Percentiles rank a stretch among this genome's conserved stretches.
Conservation (phyloP, 2,888 invertebrate species). For the Penaeus monodon region DNA sequence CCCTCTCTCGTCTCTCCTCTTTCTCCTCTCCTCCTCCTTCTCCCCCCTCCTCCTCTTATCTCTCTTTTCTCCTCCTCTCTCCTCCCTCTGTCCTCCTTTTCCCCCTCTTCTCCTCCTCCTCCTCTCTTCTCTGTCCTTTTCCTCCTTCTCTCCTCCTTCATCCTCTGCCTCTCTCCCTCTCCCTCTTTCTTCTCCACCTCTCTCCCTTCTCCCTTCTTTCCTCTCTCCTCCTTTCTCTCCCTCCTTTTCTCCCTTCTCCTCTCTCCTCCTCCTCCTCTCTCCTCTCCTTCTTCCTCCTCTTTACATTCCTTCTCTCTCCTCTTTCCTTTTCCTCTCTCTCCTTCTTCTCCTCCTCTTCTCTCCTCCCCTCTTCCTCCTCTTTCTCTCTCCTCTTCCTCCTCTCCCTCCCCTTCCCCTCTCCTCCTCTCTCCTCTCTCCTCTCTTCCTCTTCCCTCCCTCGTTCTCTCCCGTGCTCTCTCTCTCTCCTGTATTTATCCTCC, state of each 20-base stretch:
- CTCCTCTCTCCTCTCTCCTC: background rate
- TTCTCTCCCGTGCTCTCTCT: too few species aligned
- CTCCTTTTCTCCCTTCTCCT: background rate
- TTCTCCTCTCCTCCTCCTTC: too few species aligned
- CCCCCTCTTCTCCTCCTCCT: too few species aligned
- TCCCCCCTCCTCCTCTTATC: too few species aligned
- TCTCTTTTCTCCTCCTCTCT: too few species aligned
- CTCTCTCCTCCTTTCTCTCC: background rate
- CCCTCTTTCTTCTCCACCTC: background rate
- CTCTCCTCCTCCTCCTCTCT: background rate
- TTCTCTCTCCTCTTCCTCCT: background rate
- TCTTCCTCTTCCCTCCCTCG: background rate
- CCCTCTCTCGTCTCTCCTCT: too few species aligned
- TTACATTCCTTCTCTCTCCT: too few species aligned
- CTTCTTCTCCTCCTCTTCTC: too few species aligned
- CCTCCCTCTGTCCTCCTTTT: too few species aligned
- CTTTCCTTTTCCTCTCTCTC: background rate
- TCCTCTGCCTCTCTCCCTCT: background rate
- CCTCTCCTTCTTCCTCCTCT: background rate
- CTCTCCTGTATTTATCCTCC: too few species aligned
- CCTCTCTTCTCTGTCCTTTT: too few species aligned
- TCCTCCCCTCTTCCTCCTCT: background rate
- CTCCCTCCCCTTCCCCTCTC: background rate
- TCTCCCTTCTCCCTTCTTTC: background rate
- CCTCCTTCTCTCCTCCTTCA: background rate